These are phyloP conservation scores for Palythoa grandis DNA, from an alignment of 92 coral and sea anemone species.

Conservation along the genomic window DNA sequence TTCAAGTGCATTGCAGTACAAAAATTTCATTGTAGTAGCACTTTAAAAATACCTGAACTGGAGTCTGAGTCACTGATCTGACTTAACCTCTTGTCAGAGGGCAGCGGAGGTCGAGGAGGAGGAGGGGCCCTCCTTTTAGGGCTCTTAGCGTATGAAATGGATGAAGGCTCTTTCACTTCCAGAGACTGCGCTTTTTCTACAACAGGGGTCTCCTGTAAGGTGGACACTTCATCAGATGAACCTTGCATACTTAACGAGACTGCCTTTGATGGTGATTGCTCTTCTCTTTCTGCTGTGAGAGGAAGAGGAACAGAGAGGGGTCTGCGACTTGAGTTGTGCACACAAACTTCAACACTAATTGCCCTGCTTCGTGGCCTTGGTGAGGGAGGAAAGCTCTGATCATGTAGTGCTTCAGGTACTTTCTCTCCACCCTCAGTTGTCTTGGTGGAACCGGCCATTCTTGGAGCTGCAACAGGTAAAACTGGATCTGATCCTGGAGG, in stretches of 20 bases:
- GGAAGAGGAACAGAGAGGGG: constrained; percentile 2
- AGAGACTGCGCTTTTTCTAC: background rate
- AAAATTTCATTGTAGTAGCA: too few species aligned
- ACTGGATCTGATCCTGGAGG: background rate
- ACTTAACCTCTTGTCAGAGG: constrained; percentile 45
- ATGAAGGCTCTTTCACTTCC: background rate
- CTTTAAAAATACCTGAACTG: background rate
- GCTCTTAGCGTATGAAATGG: background rate
- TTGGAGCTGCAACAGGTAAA: constrained; percentile 2
- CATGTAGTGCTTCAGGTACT: background rate
- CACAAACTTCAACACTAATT: background rate
- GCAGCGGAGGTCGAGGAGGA: constrained; percentile 79
- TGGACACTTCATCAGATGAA: background rate
- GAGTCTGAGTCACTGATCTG: constrained; percentile 34
- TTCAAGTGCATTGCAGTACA: too few species aligned
- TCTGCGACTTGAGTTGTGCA: background rate
- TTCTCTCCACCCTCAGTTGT: background rate
- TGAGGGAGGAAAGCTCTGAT: background rate
- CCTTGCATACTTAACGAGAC: background rate
- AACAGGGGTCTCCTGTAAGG: background rate
- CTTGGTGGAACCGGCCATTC: background rate
- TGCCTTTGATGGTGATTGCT: background rate
- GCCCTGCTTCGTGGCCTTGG: constrained; percentile 40
- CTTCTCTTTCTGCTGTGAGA: background rate
- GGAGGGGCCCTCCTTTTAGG: constrained; percentile 57